Evolutionary conservation across 2,888 invertebrate species (phyloP).

Genomic region (Xestoiulus laeticollis): DNA sequence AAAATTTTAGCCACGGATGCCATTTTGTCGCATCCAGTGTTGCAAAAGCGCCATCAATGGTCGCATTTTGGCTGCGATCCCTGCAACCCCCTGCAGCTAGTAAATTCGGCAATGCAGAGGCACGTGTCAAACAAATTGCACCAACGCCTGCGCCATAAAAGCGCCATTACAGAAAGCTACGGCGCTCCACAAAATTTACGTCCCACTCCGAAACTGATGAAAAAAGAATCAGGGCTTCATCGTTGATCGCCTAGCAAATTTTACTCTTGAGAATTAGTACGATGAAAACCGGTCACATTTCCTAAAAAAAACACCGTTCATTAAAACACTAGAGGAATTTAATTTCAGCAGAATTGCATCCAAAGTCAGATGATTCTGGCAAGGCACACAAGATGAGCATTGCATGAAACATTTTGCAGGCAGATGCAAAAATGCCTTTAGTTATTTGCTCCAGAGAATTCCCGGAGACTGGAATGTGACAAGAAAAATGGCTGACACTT

Average conservation of each 20-base stretch:
- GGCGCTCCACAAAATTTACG: background rate
- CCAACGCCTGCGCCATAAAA: background rate
- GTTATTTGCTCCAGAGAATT: background rate
- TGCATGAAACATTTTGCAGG: background rate
- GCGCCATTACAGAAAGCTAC: background rate
- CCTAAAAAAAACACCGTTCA: background rate
- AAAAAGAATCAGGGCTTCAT: background rate
- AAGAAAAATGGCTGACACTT: background rate
- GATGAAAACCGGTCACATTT: constrained; percentile 29
- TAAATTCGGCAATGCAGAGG: constrained; percentile 18
- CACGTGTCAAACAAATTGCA: constrained; percentile 12
- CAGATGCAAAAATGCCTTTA: background rate
- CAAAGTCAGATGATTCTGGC: background rate
- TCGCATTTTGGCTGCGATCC: background rate
- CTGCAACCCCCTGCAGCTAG: background rate
- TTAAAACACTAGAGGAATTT: background rate
- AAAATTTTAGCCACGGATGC: background rate
- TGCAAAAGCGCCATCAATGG: background rate
- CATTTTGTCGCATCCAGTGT: background rate
- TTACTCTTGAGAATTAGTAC: background rate
- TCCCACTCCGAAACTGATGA: background rate
- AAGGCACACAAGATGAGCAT: background rate
- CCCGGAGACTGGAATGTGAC: background rate
- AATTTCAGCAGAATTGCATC: background rate
- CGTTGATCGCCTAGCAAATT: constrained; percentile 10